phyloP scores from a whole-genome alignment of 53 echinoderm and acorn worm genomes.

The Arbacia lixula region DNA sequence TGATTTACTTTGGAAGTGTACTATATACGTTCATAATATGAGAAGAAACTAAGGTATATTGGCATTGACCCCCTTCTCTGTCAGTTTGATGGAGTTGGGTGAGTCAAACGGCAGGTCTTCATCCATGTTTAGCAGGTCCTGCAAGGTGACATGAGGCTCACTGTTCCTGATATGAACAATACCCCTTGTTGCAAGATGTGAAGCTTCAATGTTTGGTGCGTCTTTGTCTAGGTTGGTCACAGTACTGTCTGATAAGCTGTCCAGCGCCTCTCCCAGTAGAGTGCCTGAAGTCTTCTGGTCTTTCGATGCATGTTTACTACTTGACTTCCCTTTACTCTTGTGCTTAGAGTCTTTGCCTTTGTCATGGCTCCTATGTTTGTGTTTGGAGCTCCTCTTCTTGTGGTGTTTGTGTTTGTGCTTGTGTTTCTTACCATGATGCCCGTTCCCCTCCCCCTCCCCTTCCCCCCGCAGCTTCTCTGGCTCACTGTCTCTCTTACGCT shows the following conservation, averaged over 20 bases:
- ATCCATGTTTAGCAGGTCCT: slow-evolving; percentile 48
- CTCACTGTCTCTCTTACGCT: slow-evolving; percentile 3
- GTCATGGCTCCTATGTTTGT: slow-evolving; percentile 7
- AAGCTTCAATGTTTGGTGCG: background rate
- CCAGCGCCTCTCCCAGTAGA: background rate
- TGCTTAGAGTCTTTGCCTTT: slow-evolving; percentile 20
- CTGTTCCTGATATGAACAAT: background rate
- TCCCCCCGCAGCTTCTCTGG: background rate
- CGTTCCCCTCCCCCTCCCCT: background rate
- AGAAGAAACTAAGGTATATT: too few species aligned
- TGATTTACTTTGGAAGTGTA: too few species aligned
- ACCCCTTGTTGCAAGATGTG: background rate
- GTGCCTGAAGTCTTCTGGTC: background rate
- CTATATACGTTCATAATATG: too few species aligned
- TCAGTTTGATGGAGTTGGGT: background rate
- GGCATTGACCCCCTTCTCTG: slow-evolving; percentile 21
- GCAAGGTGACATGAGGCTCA: slow-evolving; percentile 16
- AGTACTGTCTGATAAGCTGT: slow-evolving; percentile 37
- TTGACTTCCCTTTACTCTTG: background rate
- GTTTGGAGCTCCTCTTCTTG: slow-evolving; percentile 49
- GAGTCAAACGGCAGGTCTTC: slow-evolving; percentile 16
- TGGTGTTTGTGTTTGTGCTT: slow-evolving; percentile 56
- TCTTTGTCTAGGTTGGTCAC: background rate
- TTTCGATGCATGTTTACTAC: background rate
- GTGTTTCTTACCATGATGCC: slow-evolving; percentile 31